Percentiles rank a stretch among this genome's conserved stretches.
Evolutionary conservation across 2,797 vertebrate species (phyloP).

Genomic region (Cryptoprocta ferox): DNA sequence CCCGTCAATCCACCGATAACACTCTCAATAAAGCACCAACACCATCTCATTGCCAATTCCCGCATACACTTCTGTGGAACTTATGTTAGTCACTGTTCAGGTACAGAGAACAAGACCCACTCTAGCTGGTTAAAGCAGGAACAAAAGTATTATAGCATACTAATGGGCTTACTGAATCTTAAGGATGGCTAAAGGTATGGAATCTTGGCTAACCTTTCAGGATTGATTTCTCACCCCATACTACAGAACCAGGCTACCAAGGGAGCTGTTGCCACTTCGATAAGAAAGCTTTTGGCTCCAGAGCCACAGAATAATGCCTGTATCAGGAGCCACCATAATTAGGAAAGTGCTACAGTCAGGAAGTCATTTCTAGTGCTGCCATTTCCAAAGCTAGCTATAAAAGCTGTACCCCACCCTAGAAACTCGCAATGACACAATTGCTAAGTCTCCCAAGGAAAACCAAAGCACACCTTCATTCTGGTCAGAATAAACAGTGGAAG

Average conservation of each 20-base stretch:
- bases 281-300: not conserved
- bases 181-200: not conserved
- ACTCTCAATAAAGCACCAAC: not conserved
- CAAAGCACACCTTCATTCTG: not conserved
- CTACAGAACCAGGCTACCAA: not conserved
- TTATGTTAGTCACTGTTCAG: not conserved
- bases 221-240: not conserved
- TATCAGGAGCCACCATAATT: not conserved
- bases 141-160: not conserved
- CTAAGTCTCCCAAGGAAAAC: not conserved
- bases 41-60: not conserved
- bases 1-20: constrained; percentile 1
- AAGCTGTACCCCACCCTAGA: not conserved
- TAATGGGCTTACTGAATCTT: not conserved
- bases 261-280: not conserved
- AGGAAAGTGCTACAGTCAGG: not conserved
- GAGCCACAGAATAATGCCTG: not conserved
- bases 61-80: not conserved
- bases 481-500: not conserved
- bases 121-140: constrained; percentile 16
- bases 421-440: not conserved
- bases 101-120: not conserved
- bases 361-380: not conserved
- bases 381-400: not conserved
- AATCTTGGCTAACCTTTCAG: not conserved